Conservation (phyloP, 2,113 vertebrate genomes). For the Alosa alosa region DNA sequence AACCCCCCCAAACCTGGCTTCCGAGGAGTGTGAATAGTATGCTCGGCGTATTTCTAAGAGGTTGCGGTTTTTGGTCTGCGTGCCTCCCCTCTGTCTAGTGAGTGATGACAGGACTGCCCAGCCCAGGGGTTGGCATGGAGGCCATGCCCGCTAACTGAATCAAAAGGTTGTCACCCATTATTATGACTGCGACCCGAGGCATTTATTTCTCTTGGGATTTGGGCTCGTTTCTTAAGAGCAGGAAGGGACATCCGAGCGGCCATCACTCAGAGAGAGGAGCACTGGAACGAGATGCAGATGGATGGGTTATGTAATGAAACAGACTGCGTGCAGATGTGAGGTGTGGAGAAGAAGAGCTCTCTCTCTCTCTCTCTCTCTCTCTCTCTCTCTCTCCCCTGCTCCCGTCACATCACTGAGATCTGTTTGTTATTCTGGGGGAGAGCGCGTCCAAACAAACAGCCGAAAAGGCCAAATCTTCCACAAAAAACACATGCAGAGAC, state of each 20-base stretch:
- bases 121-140: background rate
- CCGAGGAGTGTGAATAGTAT: background rate
- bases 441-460: slow-evolving; percentile 68
- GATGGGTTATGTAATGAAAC: slow-evolving; percentile 60
- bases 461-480: slow-evolving; percentile 49
- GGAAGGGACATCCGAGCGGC: slow-evolving; percentile 54
- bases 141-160: background rate
- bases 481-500: slow-evolving; percentile 16
- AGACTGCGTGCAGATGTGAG: slow-evolving; percentile 61
- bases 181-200: background rate
- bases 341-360: background rate
- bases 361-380: background rate
- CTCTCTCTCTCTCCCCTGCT: background rate
- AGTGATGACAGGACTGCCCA: background rate
- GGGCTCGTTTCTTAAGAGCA: slow-evolving; percentile 3
- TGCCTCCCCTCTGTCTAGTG: slow-evolving; percentile 7
- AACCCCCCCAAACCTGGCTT: background rate
- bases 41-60: background rate
- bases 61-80: slow-evolving; percentile 4
- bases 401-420: slow-evolving; percentile 64
- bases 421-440: slow-evolving; percentile 68
- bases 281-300: background rate
- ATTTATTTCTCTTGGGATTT: background rate
- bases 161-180: background rate
- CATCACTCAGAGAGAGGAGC: background rate